These are phyloP conservation scores for Entomobrya proxima DNA, from an alignment of 2,888 invertebrate species.

Conservation along the genomic window DNA sequence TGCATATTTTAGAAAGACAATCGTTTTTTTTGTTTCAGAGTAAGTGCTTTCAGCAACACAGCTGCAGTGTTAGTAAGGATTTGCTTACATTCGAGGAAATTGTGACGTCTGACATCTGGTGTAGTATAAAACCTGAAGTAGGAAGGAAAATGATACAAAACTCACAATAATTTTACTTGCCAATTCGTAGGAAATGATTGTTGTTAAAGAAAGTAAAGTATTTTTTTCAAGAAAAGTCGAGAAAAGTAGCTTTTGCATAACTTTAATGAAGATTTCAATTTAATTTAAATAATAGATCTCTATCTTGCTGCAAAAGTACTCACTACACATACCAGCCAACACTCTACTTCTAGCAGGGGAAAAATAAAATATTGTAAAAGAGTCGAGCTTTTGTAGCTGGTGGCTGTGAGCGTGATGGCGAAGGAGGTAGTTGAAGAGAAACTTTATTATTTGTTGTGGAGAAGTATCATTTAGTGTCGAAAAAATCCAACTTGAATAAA, in stretches of 20 bases:
- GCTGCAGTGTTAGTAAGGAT: too few relatives aligned
- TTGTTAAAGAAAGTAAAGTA: not conserved
- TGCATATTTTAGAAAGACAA: too few relatives aligned
- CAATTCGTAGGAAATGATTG: too few relatives aligned
- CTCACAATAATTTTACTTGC: too few relatives aligned
- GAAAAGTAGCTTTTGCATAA: not conserved
- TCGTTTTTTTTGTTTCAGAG: too few relatives aligned
- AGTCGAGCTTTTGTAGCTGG: not conserved
- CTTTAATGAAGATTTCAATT: constrained; percentile 28
- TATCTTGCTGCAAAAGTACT: not conserved
- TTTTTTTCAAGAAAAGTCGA: not conserved
- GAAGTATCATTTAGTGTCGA: constrained; percentile 15
- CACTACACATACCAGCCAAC: not conserved
- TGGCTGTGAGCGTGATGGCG: not conserved
- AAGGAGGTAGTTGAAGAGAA: not conserved
- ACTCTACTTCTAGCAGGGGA: too few relatives aligned
- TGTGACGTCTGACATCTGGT: too few relatives aligned
- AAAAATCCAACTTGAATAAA: constrained; percentile 5
- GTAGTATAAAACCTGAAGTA: too few relatives aligned
- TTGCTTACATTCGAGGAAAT: too few relatives aligned
- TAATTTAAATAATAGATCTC: constrained; percentile 17
- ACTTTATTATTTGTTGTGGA: not conserved
- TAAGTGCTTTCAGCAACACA: too few relatives aligned
- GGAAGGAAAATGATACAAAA: too few relatives aligned
- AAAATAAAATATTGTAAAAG: not conserved